Evolutionary conservation across 1,140 invertebrate species (phyloP).

Genomic region (Dendroctonus valens): DNA sequence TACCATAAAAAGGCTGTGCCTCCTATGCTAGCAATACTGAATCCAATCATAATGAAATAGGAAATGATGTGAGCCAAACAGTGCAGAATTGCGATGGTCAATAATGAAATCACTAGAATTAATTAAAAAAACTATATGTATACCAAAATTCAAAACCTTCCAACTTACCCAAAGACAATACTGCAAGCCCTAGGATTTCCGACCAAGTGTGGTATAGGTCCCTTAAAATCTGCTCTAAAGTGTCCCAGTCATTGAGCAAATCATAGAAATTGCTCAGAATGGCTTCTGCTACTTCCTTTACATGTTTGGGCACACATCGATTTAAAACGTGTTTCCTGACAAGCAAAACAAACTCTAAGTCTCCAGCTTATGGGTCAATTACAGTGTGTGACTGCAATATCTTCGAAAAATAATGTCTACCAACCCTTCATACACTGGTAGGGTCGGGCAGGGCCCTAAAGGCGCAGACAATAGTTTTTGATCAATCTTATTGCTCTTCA

Average conservation of each 20-base stretch:
- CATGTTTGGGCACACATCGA: conserved; percentile 76
- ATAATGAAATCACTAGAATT: conserved; percentile 73
- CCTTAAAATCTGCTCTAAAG: conserved; percentile 80
- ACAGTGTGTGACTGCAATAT: too few species aligned
- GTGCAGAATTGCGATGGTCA: conserved; percentile 82
- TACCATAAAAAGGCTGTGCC: conserved; percentile 85
- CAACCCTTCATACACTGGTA: conserved; percentile 69
- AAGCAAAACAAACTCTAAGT: conserved; percentile 2
- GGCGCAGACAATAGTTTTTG: conserved; percentile 54
- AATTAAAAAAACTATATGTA: neutral
- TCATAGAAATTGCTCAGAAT: conserved; percentile 73
- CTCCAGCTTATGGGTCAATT: too few species aligned
- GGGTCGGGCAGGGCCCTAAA: conserved; percentile 68
- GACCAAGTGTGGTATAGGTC: conserved; percentile 87
- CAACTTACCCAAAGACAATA: conserved; percentile 75
- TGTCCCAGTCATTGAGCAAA: conserved; percentile 82
- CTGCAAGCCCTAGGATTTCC: conserved; percentile 78
- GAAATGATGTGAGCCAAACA: conserved; percentile 79
- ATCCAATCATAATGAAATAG: conserved; percentile 81
- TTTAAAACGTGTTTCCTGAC: conserved; percentile 74
- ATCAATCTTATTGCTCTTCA: conserved; percentile 38
- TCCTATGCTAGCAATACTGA: conserved; percentile 70
- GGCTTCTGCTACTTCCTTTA: conserved; percentile 60
- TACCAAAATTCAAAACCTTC: neutral
- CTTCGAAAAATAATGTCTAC: neutral